These are phyloP conservation scores for Heliconius eleuchia DNA, from an alignment of 1,140 invertebrate genomes.

Conservation along the genomic window DNA sequence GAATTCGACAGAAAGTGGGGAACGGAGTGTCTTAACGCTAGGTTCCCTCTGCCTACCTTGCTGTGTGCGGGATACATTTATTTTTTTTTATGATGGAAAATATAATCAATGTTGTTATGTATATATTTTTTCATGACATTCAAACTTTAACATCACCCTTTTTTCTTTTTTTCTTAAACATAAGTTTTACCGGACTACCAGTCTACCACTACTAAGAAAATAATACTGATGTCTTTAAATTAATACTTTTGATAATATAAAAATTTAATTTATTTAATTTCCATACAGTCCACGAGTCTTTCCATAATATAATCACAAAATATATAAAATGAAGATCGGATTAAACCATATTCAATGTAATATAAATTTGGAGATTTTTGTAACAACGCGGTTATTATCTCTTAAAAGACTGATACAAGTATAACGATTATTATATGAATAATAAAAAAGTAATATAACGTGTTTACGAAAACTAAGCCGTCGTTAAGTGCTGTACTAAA, in stretches of 20 bases:
- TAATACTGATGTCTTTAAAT: too few relatives aligned
- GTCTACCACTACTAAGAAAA: too few relatives aligned
- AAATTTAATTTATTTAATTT: not conserved
- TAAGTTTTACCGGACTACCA: too few relatives aligned
- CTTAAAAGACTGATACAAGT: not conserved
- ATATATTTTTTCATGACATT: too few relatives aligned
- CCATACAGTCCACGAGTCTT: not conserved
- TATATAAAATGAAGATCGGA: not conserved
- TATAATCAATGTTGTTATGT: too few relatives aligned
- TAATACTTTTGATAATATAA: not conserved
- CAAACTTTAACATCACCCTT: not conserved
- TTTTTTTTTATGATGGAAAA: too few relatives aligned
- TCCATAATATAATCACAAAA: not conserved
- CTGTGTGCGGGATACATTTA: too few relatives aligned
- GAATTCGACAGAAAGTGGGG: too few relatives aligned
- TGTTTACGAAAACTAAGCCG: not conserved
- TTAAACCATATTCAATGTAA: not conserved
- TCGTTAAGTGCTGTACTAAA: not conserved
- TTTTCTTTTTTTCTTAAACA: too few relatives aligned
- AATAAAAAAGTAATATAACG: not conserved
- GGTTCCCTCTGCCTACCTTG: too few relatives aligned
- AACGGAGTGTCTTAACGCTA: too few relatives aligned
- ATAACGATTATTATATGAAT: not conserved
- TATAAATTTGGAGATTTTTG: constrained; percentile 6
- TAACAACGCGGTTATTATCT: not conserved